phyloP scores from a whole-genome alignment of 1,140 invertebrate species.

The Drosophila azteca region DNA sequence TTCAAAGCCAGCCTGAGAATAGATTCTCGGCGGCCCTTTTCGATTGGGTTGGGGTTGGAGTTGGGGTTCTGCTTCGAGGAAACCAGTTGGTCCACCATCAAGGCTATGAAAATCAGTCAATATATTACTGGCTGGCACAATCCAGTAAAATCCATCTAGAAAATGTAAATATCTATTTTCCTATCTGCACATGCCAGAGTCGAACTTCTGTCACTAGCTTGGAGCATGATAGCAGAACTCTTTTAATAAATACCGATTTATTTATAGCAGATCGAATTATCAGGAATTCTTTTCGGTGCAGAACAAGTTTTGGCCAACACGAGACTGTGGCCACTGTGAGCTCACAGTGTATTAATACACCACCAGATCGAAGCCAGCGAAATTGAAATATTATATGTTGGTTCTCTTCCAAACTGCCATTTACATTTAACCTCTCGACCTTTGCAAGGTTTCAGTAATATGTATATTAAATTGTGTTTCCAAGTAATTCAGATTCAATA shows the following conservation, averaged over 20 bases:
- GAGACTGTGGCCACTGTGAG: slow-evolving; percentile 31
- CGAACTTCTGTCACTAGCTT: not conserved
- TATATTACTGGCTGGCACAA: too few relatives aligned
- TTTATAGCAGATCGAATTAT: slow-evolving; percentile 31
- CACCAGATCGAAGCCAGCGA: slow-evolving; percentile 2
- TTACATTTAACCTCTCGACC: slow-evolving; percentile 45
- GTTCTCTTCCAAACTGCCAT: slow-evolving; percentile 11
- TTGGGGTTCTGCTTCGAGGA: not conserved
- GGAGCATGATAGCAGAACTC: slow-evolving; percentile 1
- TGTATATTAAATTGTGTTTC: not conserved
- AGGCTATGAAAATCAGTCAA: slow-evolving; percentile 35
- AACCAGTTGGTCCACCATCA: slow-evolving; percentile 39
- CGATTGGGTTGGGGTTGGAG: not conserved
- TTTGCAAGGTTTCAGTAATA: slow-evolving; percentile 13
- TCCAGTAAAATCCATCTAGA: too few relatives aligned
- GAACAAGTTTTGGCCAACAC: slow-evolving; percentile 42
- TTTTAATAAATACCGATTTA: slow-evolving; percentile 7
- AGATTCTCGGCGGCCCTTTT: slow-evolving; percentile 26
- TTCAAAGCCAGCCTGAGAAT: slow-evolving; percentile 20
- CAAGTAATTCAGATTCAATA: slow-evolving; percentile 2
- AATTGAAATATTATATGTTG: slow-evolving; percentile 11
- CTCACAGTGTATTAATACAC: slow-evolving; percentile 36
- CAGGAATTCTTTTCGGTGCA: slow-evolving; percentile 18
- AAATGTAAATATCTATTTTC: too few relatives aligned
- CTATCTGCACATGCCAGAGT: not conserved